phyloP scores from a whole-genome alignment of 2,113 vertebrate species.

The Pionites leucogaster region DNA sequence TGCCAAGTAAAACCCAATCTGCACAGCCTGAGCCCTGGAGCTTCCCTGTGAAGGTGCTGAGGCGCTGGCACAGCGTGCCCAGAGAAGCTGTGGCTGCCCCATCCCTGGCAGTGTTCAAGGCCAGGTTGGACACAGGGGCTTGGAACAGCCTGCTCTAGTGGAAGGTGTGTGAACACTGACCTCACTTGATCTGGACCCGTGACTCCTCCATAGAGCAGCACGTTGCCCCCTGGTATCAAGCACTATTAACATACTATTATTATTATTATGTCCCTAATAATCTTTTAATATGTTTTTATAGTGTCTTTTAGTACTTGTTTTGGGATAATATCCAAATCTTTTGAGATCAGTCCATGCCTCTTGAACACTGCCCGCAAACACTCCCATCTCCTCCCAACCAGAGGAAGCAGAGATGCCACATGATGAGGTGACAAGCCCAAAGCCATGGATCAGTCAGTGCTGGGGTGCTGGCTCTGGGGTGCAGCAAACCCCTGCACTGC shows the following conservation, averaged over 20 bases:
- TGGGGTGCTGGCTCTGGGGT: not conserved
- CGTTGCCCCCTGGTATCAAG: not conserved
- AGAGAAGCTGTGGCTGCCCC: not conserved
- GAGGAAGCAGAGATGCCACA: not conserved
- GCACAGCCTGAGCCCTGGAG: not conserved
- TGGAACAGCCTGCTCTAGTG: no score
- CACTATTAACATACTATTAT: not conserved
- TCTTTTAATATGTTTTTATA: not conserved
- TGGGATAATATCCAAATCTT: not conserved
- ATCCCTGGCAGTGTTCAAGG: not conserved
- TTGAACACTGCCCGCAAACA: not conserved
- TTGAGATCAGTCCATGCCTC: not conserved
- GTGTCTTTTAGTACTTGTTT: not conserved
- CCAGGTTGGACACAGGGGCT: not conserved
- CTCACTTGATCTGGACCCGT: fast-evolving
- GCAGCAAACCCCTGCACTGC: fast-evolving
- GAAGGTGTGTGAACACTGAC: not conserved
- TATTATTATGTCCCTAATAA: not conserved
- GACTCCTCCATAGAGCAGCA: not conserved
- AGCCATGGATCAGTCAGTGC: fast-evolving
- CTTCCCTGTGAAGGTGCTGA: not conserved
- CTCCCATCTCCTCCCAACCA: fast-evolving
- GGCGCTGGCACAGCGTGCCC: not conserved
- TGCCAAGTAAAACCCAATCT: not conserved
- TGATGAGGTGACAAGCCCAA: not conserved